Evolutionary conservation across 2,888 invertebrate species (phyloP).

Genomic region (Eremobia ochroleuca): DNA sequence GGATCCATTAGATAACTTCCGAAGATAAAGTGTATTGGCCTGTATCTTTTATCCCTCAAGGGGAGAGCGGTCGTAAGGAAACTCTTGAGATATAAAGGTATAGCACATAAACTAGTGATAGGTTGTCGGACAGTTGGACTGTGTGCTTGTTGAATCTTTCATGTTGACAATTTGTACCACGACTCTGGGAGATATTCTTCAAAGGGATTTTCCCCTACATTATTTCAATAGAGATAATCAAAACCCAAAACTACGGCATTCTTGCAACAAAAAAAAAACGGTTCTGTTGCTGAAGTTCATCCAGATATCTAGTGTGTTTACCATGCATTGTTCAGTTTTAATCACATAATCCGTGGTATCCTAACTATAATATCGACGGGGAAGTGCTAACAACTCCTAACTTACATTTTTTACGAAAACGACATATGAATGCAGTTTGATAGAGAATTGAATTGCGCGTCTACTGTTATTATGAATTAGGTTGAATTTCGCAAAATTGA

Average conservation of each 20-base stretch:
- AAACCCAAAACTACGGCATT: background rate
- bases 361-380: no score
- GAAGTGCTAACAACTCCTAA: no score
- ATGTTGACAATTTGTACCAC: background rate
- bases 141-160: background rate
- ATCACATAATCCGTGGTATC: background rate
- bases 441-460: no score
- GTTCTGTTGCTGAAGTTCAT: background rate
- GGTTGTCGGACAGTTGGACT: slow-evolving; percentile 5
- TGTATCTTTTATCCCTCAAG: slow-evolving; percentile 56
- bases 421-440: no score
- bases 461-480: no score
- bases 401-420: no score
- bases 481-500: no score
- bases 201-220: background rate
- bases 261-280: background rate
- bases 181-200: background rate
- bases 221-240: background rate
- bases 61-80: slow-evolving; percentile 1
- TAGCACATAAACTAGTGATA: slow-evolving; percentile 19
- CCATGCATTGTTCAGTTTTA: background rate
- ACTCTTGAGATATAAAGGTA: slow-evolving; percentile 41
- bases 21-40: slow-evolving; percentile 58
- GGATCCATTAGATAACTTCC: slow-evolving; percentile 58
- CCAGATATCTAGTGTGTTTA: background rate